Evolutionary conservation across 2,797 vertebrate species (phyloP), one percentile per base, ranked within the genome.

Genomic region (Hephaestus fuliginosus): DNA sequence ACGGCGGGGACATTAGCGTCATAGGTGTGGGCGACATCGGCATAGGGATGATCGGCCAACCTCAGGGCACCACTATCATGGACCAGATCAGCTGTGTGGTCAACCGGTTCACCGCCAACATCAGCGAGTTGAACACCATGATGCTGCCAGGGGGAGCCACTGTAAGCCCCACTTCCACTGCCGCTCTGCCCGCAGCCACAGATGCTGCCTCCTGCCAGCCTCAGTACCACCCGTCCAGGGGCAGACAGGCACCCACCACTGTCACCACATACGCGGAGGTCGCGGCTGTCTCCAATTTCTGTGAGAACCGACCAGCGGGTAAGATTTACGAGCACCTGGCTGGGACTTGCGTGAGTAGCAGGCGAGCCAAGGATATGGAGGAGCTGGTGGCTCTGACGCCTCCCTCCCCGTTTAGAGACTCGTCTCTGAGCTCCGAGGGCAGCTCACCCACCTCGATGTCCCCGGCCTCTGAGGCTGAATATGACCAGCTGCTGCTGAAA

Each of bases 81-180:
- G 98, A 99, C 91, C 98, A 99, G 89, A 99, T 99, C 93, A 99
- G 97, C 92, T 97, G 96, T 0, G 98, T 99, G 86, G 98, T 99
- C 56, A 98, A 96, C 64, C 97, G 98, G 18, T 99, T 99, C 93
- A 98, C 98, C 0, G 97, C 98, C 88, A 99, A 99, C 90, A 99
- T 99, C 93, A 99, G 96, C 0, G 98, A 99, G 93, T 96, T 99
- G 82, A 99, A 99, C 95, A 96, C 95, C 90, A 98, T 99, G 98
- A 99, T 99, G 98, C 95, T 99, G 86, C 96, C 98, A 2, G 94
- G 96, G 0, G 94, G 88, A 17, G 89, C 96, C 33, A 65, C 93
- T 49, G 88, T 74, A 89, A 81, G 66, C 65, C 8, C 85, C 6
- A 11, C 74, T 10, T 15, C 89, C 66, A 69, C 83, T 61, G 15